Evolutionary conservation across 2,113 vertebrate species (phyloP).

Genomic region (Gallinago media): DNA sequence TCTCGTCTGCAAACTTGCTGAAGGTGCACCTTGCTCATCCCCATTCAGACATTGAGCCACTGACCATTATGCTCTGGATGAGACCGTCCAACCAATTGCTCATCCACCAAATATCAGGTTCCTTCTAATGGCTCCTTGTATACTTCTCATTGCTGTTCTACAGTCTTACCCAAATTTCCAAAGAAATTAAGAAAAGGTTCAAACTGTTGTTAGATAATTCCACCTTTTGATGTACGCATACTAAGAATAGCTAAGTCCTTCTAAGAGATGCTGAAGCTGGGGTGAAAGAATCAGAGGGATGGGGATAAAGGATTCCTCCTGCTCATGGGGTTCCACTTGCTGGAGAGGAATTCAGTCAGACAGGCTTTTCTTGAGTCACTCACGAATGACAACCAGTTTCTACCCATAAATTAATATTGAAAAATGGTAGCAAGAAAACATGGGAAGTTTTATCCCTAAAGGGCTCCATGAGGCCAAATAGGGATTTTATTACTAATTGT

Average conservation of each 20-base stretch:
- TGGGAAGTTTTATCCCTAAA: neutral
- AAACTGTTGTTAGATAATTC: neutral
- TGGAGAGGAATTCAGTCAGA: neutral
- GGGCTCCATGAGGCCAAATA: neutral
- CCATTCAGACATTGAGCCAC: rapidly evolving
- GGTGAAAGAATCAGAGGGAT: neutral
- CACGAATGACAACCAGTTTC: neutral
- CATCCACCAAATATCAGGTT: neutral
- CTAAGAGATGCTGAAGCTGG: neutral
- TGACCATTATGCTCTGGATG: neutral
- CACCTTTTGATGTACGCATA: neutral
- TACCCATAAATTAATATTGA: neutral
- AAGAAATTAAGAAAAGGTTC: neutral
- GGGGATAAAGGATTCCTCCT: neutral
- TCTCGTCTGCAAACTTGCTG: neutral
- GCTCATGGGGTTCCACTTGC: neutral
- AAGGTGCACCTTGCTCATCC: neutral
- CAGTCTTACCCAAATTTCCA: neutral
- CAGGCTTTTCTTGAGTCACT: neutral
- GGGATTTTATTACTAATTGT: neutral
- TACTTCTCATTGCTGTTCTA: neutral
- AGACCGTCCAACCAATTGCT: neutral
- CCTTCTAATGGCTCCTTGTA: neutral
- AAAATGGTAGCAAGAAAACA: neutral
- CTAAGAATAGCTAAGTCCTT: neutral